These are phyloP conservation scores for Orchesellides sinensis DNA, from an alignment of 2,888 invertebrate genomes.

Conservation along the genomic window DNA sequence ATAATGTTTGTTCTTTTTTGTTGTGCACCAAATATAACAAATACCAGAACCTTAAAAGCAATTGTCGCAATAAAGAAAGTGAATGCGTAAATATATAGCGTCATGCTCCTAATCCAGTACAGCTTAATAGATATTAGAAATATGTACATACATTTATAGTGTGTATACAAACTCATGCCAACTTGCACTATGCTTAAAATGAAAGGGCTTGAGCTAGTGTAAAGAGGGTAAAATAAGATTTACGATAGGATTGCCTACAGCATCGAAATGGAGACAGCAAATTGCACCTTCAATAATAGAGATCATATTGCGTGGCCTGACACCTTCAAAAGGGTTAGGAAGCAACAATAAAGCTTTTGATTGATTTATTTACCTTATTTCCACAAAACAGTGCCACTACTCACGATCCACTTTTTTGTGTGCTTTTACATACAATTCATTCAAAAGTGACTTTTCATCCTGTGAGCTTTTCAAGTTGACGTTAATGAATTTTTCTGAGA, in stretches of 20 bases:
- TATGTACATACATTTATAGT: background rate
- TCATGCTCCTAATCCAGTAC: too few species aligned
- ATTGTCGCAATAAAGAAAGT: background rate
- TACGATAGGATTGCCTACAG: constrained; percentile 70
- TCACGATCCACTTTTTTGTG: background rate
- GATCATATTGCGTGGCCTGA: constrained; percentile 69
- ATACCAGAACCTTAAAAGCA: too few species aligned
- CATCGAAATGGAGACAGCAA: constrained; percentile 68
- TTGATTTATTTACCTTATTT: constrained; percentile 68
- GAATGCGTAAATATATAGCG: too few species aligned
- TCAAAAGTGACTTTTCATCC: too few species aligned
- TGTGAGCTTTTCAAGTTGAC: too few species aligned
- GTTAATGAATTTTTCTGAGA: too few species aligned
- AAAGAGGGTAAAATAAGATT: constrained; percentile 56
- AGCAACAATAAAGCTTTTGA: constrained; percentile 58
- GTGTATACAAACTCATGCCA: too few species aligned
- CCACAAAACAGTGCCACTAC: background rate
- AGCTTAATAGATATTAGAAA: too few species aligned
- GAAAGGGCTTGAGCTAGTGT: background rate
- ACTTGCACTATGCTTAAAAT: background rate
- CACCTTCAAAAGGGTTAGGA: constrained; percentile 68
- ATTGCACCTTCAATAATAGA: constrained; percentile 68
- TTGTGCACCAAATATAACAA: too few species aligned
- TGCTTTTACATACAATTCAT: too few species aligned
- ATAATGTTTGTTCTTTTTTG: too few species aligned